A percentile compares a stretch with the other conserved stretches of the same genome.
phyloP scores from a whole-genome alignment of 2,113 vertebrate species.

The Percina caprodes region DNA sequence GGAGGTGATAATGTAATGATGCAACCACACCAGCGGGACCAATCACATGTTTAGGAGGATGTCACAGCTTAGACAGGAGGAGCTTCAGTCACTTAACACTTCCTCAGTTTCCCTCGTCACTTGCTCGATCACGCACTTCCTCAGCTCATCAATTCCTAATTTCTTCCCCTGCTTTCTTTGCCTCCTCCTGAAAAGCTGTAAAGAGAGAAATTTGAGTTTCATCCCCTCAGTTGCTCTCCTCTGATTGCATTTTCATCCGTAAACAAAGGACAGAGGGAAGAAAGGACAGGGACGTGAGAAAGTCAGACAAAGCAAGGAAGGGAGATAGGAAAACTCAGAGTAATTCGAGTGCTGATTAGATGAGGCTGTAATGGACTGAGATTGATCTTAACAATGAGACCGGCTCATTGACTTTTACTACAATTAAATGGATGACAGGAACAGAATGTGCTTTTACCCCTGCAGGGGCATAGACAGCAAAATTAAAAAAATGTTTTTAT shows the following conservation, averaged over 20 bases:
- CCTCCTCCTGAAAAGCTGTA: constrained; percentile 66
- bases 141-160: constrained; percentile 58
- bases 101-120: constrained; percentile 63
- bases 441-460: constrained; percentile 38
- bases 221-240: constrained; percentile 64
- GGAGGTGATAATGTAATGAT: constrained; percentile 65
- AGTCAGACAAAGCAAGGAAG: constrained; percentile 40
- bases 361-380: constrained; percentile 42
- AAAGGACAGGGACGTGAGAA: constrained; percentile 43
- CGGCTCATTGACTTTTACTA: constrained; percentile 68
- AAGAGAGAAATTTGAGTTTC: constrained; percentile 37
- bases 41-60: constrained; percentile 73
- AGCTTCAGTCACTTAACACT: constrained; percentile 63
- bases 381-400: constrained; percentile 69
- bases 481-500: constrained; percentile 16
- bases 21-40: constrained; percentile 73
- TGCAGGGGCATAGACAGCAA: constrained; percentile 28
- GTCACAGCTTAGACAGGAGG: constrained; percentile 68
- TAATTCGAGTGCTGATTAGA: constrained; percentile 60
- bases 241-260: constrained; percentile 70
- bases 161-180: constrained; percentile 59
- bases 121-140: constrained; percentile 65
- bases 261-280: constrained; percentile 57
- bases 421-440: constrained; percentile 28
- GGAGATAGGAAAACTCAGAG: constrained; percentile 20